Percentiles rank a stretch among this genome's conserved stretches.
phyloP scores from a whole-genome alignment of 2,113 vertebrate species.

The Xenopus borealis region DNA sequence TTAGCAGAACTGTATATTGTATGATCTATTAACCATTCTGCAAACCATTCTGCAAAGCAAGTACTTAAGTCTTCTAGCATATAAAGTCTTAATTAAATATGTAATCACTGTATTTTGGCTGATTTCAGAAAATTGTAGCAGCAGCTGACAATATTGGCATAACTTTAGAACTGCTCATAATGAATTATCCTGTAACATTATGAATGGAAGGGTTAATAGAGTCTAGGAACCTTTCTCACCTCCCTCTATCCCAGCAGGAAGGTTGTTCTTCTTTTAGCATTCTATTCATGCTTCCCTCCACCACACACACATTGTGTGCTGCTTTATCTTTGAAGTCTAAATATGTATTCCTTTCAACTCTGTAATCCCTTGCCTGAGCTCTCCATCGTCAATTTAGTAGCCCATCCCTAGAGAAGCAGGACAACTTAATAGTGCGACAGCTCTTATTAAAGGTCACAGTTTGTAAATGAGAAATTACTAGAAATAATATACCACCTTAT shows the following conservation, averaged over 20 bases:
- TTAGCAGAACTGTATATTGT: neutral
- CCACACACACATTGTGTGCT: slow-evolving; percentile 1
- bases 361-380: slow-evolving; percentile 28
- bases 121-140: neutral
- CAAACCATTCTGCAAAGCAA: no score
- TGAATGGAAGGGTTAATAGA: slow-evolving; percentile 8
- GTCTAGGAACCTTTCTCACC: neutral
- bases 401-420: slow-evolving; percentile 18
- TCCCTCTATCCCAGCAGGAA: neutral
- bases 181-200: neutral
- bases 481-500: no score
- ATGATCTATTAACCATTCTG: neutral
- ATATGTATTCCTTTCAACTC: slow-evolving; percentile 26
- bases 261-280: neutral
- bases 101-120: neutral
- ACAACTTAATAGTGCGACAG: neutral
- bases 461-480: slow-evolving; percentile 19
- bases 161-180: neutral
- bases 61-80: neutral
- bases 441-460: slow-evolving; percentile 6
- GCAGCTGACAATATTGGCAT: neutral
- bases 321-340: slow-evolving; percentile 26
- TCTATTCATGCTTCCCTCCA: slow-evolving; percentile 3
- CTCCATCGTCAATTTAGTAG: slow-evolving; percentile 17
- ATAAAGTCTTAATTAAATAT: neutral